Conservation (phyloP, 2,888 invertebrate genomes). For the Aspidiotus destructor region DNA sequence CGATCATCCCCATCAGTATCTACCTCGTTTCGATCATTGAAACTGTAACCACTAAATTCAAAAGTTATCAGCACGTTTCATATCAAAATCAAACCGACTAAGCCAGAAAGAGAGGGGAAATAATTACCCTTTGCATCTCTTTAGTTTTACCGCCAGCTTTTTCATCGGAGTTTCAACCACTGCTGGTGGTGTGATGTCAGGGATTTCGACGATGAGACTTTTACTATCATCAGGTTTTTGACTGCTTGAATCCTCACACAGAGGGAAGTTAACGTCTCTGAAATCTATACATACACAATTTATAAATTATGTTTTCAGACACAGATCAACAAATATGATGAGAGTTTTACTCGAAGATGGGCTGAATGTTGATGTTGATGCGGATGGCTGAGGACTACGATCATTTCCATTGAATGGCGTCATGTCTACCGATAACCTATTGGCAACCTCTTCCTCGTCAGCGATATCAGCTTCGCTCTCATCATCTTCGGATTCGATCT, state of each 20-base stretch:
- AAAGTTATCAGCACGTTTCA: not conserved
- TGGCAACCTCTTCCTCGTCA: slow-evolving; percentile 34
- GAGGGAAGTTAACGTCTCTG: slow-evolving; percentile 16
- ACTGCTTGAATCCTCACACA: slow-evolving; percentile 26
- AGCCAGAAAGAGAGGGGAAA: slow-evolving; percentile 7
- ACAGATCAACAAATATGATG: not conserved
- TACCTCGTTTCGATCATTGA: slow-evolving; percentile 39
- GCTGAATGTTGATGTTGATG: slow-evolving; percentile 16
- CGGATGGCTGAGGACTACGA: slow-evolving; percentile 33
- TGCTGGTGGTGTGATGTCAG: slow-evolving; percentile 34
- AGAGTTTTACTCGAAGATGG: too few species aligned
- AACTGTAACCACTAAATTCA: slow-evolving; percentile 30
- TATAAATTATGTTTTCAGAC: too few species aligned
- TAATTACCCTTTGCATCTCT: slow-evolving; percentile 42
- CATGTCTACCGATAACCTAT: slow-evolving; percentile 1
- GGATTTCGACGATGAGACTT: slow-evolving; percentile 21
- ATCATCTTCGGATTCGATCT: slow-evolving; percentile 35
- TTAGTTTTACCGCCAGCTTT: slow-evolving; percentile 41
- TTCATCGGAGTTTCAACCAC: slow-evolving; percentile 35
- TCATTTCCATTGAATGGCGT: slow-evolving; percentile 13
- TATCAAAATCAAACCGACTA: not conserved
- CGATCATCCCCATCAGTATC: slow-evolving; percentile 57
- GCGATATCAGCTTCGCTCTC: slow-evolving; percentile 37
- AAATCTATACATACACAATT: not conserved
- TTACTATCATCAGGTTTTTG: slow-evolving; percentile 36